phyloP scores from a whole-genome alignment of 2,113 vertebrate species.

The Pristiophorus japonicus region DNA sequence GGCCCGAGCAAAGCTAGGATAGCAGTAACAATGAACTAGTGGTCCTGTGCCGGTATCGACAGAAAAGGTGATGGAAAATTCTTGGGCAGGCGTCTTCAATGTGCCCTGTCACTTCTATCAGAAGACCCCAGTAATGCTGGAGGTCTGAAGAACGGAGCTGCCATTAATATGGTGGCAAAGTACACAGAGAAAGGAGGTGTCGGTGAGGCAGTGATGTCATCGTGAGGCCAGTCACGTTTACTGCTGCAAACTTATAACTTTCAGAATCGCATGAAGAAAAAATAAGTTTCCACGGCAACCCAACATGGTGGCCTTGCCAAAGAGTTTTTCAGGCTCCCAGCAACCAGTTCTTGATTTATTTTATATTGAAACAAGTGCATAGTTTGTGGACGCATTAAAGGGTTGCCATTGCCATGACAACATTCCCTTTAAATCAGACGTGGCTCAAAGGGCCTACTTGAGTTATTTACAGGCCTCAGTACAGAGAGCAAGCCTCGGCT shows the following conservation, averaged over 20 bases:
- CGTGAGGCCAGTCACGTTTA: not conserved
- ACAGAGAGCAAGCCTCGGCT: not conserved
- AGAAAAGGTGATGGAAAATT: not conserved
- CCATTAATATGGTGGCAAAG: not conserved
- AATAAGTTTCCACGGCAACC: not conserved
- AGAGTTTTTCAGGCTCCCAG: not conserved
- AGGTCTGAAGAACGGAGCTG: not conserved
- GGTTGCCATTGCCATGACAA: not conserved
- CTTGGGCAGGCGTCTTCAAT: not conserved
- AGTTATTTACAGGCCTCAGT: not conserved
- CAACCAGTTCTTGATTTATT: not conserved
- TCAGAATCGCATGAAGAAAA: not conserved
- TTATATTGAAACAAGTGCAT: not conserved
- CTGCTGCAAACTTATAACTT: not conserved
- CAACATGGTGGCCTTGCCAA: not conserved
- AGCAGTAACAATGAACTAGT: not conserved
- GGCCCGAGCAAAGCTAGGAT: not conserved
- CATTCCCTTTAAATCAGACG: constrained; percentile 4
- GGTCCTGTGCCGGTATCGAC: not conserved
- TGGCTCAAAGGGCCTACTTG: not conserved
- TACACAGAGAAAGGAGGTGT: not conserved
- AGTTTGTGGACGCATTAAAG: not conserved
- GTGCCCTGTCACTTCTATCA: not conserved
- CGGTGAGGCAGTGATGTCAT: not conserved
- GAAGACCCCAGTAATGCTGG: not conserved